Evolutionary conservation across 2,888 invertebrate species (phyloP).

Genomic region (Dione vanillae): DNA sequence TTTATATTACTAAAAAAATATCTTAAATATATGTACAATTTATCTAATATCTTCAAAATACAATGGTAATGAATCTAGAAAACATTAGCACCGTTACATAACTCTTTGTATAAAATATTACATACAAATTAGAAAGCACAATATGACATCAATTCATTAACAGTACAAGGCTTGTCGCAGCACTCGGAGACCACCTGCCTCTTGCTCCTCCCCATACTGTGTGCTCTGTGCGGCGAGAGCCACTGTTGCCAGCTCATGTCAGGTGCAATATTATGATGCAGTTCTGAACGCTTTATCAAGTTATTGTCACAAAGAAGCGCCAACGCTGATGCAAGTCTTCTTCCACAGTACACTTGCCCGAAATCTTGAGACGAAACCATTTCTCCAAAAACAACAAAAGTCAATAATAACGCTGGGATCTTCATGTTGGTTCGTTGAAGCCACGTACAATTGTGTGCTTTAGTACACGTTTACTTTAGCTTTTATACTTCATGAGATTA

Average conservation of each 20-base stretch:
- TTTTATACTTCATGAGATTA: neutral
- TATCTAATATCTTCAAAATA: no score
- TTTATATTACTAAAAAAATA: no score
- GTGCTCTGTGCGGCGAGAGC: constrained; percentile 49
- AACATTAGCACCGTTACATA: no score
- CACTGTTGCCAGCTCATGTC: constrained; percentile 48
- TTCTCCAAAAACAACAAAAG: constrained; percentile 5
- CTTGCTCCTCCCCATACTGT: constrained; percentile 51
- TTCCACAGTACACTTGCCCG: constrained; percentile 35
- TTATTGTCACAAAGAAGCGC: constrained; percentile 45
- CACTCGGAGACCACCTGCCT: constrained; percentile 57
- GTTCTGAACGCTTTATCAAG: constrained; percentile 43
- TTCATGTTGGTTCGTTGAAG: constrained; percentile 29
- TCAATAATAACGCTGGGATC: constrained; percentile 3
- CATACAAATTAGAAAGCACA: constrained; percentile 41
- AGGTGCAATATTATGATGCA: neutral
- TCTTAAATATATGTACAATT: no score
- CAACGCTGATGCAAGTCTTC: constrained; percentile 47
- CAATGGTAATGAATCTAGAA: no score
- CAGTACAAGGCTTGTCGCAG: constrained; percentile 58
- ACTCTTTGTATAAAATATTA: no score
- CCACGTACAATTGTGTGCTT: neutral
- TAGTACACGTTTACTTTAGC: neutral
- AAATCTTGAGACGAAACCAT: constrained; percentile 19
- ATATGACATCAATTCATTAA: constrained; percentile 53